Evolutionary conservation across 35 echinoderm and acorn worm genomes (phyloP), one percentile per base, ranked within the genome.

Genomic region (Apostichopus parvimensis): DNA sequence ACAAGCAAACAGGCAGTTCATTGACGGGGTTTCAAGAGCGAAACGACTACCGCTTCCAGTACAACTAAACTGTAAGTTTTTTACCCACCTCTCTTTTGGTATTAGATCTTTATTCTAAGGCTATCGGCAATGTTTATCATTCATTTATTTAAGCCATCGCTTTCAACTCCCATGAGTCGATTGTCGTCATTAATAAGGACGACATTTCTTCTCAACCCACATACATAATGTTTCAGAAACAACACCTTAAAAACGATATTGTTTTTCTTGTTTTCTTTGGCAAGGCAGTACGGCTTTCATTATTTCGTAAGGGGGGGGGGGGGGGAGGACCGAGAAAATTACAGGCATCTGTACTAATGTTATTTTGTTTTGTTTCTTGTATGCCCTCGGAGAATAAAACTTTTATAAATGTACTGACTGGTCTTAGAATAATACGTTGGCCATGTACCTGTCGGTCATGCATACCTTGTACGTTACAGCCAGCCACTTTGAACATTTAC

Each of bases 1-100:
- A 68, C 86, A 88, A 75, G 86, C 86, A 72, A 88, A 88, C 60
- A 88, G 86, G 28, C 86, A 88, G 86, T 66, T 60, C 55, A 84
- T 59, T 84, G 56, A 84, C 54, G 81, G 79, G 55, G 71, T 75
- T 75, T 75, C 71, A 75, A 75, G 71, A 75, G 71, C 71, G 17
- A 75, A 75, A n/a, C 14, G 71, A 75, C 71, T 75, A 75, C 71
- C 64, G 71, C 4, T 75, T 20, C 71, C 20, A 75, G 17, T 20
- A 7, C 71, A 75, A 75, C 71, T n/a, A 75, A 75, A 75, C 15
- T n/a, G 71, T 75, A 75, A 75, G 71, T 75, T 18, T 68, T 68
- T 75, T 7, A 61, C 12, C 12, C 58, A 61, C 58, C 58, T 61
- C 58, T 61, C 11, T 5, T 75, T 45, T 45, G 34, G 34, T 75